Evolutionary conservation across 2,113 vertebrate genomes (phyloP).

Genomic region (Sula dactylatra): DNA sequence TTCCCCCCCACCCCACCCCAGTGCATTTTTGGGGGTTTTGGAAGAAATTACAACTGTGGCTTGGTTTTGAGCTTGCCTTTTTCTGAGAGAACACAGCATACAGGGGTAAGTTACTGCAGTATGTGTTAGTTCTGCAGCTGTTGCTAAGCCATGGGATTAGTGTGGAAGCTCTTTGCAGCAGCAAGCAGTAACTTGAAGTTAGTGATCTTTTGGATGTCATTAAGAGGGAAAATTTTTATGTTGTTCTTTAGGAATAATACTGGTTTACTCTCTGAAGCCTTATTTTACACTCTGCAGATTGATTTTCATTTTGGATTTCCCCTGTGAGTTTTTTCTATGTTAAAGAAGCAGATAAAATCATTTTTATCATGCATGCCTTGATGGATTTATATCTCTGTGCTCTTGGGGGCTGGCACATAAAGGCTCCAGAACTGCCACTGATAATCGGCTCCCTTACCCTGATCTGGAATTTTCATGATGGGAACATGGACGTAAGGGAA

Average conservation of each 20-base stretch:
- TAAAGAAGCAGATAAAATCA: conserved; percentile 34
- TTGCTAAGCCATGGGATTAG: conserved; percentile 49
- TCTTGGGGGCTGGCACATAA: neutral
- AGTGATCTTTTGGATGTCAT: conserved; percentile 53
- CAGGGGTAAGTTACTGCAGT: neutral
- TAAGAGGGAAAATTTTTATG: conserved; percentile 31
- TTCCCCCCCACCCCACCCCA: neutral
- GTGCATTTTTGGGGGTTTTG: neutral
- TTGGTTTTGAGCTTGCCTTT: conserved; percentile 17
- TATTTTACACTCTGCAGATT: conserved; percentile 2
- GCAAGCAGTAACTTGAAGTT: conserved; percentile 64
- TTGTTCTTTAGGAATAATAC: conserved; percentile 38
- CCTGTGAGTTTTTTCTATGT: neutral
- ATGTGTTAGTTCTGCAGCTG: conserved; percentile 46
- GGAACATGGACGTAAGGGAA: neutral
- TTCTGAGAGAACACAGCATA: neutral
- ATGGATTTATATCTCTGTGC: conserved; percentile 23
- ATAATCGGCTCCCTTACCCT: neutral
- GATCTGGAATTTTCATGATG: neutral
- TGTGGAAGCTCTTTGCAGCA: conserved; percentile 22
- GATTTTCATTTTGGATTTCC: conserved; percentile 18
- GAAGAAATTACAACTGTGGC: neutral
- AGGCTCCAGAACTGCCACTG: conserved; percentile 2
- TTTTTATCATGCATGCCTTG: neutral
- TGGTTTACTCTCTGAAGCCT: conserved; percentile 33